phyloP scores from a whole-genome alignment of 2,113 vertebrate genomes.

The Euleptes europaea region DNA sequence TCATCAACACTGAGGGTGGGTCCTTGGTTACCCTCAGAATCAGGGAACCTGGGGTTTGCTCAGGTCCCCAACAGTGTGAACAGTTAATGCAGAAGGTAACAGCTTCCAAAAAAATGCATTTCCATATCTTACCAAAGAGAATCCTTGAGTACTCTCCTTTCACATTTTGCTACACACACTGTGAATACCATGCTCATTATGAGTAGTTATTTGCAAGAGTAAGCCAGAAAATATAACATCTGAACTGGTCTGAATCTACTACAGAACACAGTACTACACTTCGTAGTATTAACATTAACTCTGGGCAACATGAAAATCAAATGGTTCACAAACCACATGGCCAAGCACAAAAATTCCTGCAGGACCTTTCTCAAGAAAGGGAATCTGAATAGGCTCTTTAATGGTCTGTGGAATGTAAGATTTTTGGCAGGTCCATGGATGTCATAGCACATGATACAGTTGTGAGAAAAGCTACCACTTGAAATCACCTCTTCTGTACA shows the following conservation, averaged over 20 bases:
- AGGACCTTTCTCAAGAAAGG: too few species aligned
- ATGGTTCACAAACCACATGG: neutral
- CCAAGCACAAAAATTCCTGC: neutral
- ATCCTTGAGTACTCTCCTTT: neutral
- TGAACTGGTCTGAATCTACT: neutral
- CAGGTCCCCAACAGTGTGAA: too few species aligned
- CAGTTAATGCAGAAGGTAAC: too few species aligned
- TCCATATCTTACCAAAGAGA: too few species aligned
- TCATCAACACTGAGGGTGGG: too few species aligned
- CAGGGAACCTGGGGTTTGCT: too few species aligned
- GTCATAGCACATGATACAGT: neutral
- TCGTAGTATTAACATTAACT: neutral
- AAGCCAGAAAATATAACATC: neutral
- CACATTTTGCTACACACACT: neutral
- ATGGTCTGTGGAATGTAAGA: too few species aligned
- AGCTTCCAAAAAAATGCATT: too few species aligned
- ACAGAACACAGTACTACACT: neutral
- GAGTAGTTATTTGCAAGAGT: neutral
- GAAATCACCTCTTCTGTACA: neutral
- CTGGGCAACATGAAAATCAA: neutral
- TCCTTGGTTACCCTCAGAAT: too few species aligned
- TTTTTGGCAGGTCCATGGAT: neutral
- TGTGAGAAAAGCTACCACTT: neutral
- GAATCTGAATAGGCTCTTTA: neutral
- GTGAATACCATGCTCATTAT: neutral